Percentiles rank a stretch among this genome's conserved stretches.
Conservation (phyloP, 2,888 invertebrate species). For the Eurytoma adleriae region DNA sequence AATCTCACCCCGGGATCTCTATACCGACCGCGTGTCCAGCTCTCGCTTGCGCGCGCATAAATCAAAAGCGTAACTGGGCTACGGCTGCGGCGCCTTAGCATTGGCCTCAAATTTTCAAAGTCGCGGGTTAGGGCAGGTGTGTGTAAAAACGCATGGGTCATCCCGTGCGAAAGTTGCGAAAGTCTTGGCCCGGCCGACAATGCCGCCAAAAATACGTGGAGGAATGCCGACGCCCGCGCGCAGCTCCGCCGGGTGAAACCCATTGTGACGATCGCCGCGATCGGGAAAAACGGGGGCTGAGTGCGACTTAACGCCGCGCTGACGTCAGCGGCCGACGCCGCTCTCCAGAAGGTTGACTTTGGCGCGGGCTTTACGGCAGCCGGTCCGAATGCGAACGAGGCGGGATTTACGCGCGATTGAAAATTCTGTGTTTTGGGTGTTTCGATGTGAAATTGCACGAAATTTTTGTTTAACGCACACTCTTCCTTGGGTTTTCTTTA, state of each 20-base stretch:
- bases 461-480: too few relatives aligned
- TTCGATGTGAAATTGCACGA: too few relatives aligned
- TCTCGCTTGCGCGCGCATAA: conserved; percentile 7
- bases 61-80: conserved; percentile 20
- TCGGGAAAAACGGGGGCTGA: too few relatives aligned
- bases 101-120: conserved; percentile 60
- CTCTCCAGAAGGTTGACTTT: too few relatives aligned
- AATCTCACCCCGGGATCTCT: background rate
- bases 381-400: too few relatives aligned
- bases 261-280: background rate
- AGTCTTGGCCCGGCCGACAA: conserved; percentile 36
- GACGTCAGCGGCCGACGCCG: too few relatives aligned
- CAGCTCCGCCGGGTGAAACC: background rate
- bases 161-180: conserved; percentile 38
- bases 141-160: conserved; percentile 11
- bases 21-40: background rate
- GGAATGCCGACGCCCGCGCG: background rate
- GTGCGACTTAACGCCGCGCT: too few relatives aligned
- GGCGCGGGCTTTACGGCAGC: too few relatives aligned
- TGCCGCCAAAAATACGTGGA: conserved; percentile 18
- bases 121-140: conserved; percentile 35
- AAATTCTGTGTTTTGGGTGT: too few relatives aligned
- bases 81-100: conserved; percentile 48
- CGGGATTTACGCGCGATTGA: too few relatives aligned
- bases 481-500: too few relatives aligned